Base-by-base conservation (phyloP, 2,113 vertebrate genomes). In the Eulacestoma nigropectus region DNA sequence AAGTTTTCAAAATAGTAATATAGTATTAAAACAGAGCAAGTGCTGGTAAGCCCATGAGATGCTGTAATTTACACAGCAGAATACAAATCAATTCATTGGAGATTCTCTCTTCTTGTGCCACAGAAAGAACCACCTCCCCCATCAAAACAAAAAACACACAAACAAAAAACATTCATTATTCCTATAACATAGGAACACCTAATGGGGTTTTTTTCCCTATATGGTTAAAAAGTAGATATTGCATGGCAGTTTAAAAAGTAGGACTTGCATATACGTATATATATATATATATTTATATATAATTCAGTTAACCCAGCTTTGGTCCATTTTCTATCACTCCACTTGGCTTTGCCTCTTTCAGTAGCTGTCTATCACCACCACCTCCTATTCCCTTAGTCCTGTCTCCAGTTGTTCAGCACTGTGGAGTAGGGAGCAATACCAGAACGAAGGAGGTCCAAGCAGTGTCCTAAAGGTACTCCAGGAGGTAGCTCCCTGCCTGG, bases 131-230 rank as follows among this genome's bases (percentile, higher is more conserved):
- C 32, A 53, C 39, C 44, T 59, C 7, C 42, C 41, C 10, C 49
- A 81, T 32, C 44, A 82, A 70, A 72, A 75, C 11, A 69, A 75
- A 78, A 83, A 44, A 1, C 29, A 79, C 21, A 56, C 10, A 29
- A 39, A 79, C 44, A 32, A 70, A 70, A 90, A 69, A 1, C 12
- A 25, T 26, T 65, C 5, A 42, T 69, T 42, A 53, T 69, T 76
- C 18, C 26, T 62, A 4, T 32, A 62, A 35, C 30, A 27, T 16
- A 55, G 41, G 10, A 55, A 69, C 21, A 32, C 25, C 15, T 63
- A 32, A 22, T 8, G 4, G 1, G 0, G 3, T 7, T 9, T 39
- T 75, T 37, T 52, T n/a, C 3, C 32, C n/a, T 41, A 5, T 7
- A 18, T 25, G n/a, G 8, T 67, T 70, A 50, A 64, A 76, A 63